phyloP scores from a whole-genome alignment of 23 tunicate genomes.

The Botrylloides violaceus region DNA sequence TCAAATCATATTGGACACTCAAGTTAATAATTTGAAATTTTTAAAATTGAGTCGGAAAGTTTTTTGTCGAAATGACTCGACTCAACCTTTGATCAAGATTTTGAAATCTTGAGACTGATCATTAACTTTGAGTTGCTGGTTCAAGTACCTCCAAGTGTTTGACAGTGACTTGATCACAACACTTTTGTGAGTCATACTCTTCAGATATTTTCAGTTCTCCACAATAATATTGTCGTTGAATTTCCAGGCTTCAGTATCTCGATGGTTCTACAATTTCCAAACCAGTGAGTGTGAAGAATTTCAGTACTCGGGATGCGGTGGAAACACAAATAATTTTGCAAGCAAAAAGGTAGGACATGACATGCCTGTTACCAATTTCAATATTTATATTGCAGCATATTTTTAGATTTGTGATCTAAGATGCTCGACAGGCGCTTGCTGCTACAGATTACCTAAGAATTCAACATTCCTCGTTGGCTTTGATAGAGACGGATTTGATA shows the following conservation, averaged over 20 bases:
- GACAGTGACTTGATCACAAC: too few species aligned
- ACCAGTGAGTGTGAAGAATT: conserved; percentile 46
- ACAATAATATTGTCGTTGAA: too few species aligned
- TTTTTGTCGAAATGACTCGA: too few species aligned
- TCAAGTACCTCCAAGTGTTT: too few species aligned
- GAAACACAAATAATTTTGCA: conserved; percentile 75
- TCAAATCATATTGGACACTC: too few species aligned
- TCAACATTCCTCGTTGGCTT: conserved; percentile 38
- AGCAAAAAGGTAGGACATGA: conserved; percentile 32
- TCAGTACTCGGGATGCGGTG: conserved; percentile 65
- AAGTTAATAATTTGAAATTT: too few species aligned
- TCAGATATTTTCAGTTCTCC: too few species aligned
- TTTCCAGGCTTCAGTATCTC: conserved; percentile 25
- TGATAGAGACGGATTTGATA: conserved; percentile 67
- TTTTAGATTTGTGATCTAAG: conserved; percentile 43
- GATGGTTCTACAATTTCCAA: conserved; percentile 51
- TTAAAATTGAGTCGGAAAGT: too few species aligned
- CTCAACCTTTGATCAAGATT: too few species aligned
- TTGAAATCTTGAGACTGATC: too few species aligned
- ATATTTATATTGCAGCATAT: not conserved
- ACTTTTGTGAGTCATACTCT: too few species aligned
- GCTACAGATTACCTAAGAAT: conserved; percentile 46
- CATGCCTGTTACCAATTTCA: not conserved
- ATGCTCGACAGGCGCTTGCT: conserved; percentile 83
- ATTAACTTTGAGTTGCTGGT: too few species aligned